Base-by-base conservation (phyloP, 2,888 invertebrate species). In the Nomada ruficornis region DNA sequence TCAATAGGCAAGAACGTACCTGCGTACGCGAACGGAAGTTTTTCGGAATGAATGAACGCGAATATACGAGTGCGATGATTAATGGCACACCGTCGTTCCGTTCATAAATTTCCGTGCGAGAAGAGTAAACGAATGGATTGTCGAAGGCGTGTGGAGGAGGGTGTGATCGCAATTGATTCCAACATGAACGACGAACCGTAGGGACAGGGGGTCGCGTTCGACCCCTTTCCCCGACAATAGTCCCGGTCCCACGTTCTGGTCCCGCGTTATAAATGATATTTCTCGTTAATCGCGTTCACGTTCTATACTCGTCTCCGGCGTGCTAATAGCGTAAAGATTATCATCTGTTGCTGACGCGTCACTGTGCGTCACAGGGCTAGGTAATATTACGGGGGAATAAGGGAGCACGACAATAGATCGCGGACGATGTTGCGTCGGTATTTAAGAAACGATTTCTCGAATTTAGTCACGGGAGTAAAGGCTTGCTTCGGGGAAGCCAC, bases 71-170 rank as follows among this genome's bases (percentile, higher is more conserved):
- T 57, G 55, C 57, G 59, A 74, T 87, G 87, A 86, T 87, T 87
- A 84, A 86, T 87, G 87, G 77, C 63, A 71, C 79, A 80, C 44
- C 82, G 80, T 63, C 67, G 76, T 71, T 57, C 70, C 83, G 88
- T 88, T 90, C 83, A 89, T 88, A 89, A 89, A 88, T 89, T 81
- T 87, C 77, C 69, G 75, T 77, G 82, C 63, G 75, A 68, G 26
- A 2, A 63, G 63, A 63, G 59, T 76, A 81, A 83, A 81, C 85
- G 82, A 85, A 77, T 80, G 73, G 79, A 73, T 82, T 65, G 80
- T 78, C 67, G 80, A 57, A 71, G 59, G 68, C 26, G 5, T 13
- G 26, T 4, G 20, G 7, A 52, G 59, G 74, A 23, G 70, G 29
- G 47, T 15, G 18, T 29, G 26, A 55, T 52, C 47, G 11, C 59